These are phyloP conservation scores for Nannoperca obscura DNA, from an alignment of 2,797 vertebrate genomes.

Conservation along the genomic window DNA sequence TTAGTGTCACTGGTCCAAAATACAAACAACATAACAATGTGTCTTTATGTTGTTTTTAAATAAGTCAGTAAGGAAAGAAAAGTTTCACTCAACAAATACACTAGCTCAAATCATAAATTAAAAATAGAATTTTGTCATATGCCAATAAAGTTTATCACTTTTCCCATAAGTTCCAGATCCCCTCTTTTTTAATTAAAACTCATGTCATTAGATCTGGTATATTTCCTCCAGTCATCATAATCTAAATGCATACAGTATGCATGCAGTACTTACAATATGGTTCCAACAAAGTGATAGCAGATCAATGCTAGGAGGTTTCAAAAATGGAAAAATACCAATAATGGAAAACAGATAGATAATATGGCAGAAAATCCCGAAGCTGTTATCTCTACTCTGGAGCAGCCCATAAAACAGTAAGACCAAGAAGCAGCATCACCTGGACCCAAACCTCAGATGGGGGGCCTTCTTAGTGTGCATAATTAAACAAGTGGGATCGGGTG, in stretches of 20 bases:
- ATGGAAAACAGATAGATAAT: background rate
- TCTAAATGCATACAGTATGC: conserved; percentile 24
- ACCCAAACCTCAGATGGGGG: conserved; percentile 79
- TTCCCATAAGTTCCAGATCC: background rate
- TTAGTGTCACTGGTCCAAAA: background rate
- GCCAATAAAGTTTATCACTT: background rate
- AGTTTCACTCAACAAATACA: background rate
- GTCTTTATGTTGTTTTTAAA: background rate
- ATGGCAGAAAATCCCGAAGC: conserved; percentile 7
- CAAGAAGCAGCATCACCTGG: conserved; percentile 74
- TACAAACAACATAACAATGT: background rate
- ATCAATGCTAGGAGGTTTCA: background rate
- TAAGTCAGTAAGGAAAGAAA: background rate
- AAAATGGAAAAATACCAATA: background rate
- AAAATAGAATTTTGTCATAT: background rate
- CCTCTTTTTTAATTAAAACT: background rate
- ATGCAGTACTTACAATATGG: conserved; percentile 61
- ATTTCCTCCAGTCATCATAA: background rate
- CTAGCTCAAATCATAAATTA: background rate
- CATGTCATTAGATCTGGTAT: background rate
- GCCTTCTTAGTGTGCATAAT: conserved; percentile 85
- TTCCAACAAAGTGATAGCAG: background rate
- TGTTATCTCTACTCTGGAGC: conserved; percentile 42
- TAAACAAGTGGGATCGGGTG: conserved; percentile 82
- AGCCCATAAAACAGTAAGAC: conserved; percentile 61